A percentile compares a stretch with the other conserved stretches of the same genome.
Conservation (phyloP, 2,113 vertebrate genomes). For the Lampris megalopsis region DNA sequence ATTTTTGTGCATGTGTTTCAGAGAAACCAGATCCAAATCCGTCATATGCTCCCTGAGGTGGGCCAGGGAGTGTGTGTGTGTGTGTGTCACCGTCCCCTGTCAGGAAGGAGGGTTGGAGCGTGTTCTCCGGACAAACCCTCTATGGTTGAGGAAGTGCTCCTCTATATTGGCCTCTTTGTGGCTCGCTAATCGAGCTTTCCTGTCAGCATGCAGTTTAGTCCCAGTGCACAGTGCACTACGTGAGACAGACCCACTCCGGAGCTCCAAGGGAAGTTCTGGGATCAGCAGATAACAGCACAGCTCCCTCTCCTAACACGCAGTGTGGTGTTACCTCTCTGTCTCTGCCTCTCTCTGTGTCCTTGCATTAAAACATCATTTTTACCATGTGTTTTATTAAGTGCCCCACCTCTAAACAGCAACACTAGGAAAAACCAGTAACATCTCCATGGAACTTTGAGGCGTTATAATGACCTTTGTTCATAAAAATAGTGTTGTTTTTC, state of each 20-base stretch:
- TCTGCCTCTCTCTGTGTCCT: conserved; percentile 54
- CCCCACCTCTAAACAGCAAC: conserved; percentile 26
- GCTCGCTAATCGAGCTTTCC: conserved; percentile 87
- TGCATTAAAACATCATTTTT: conserved; percentile 63
- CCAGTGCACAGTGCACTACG: conserved; percentile 73
- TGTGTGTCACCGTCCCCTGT: conserved; percentile 76
- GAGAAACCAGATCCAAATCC: conserved; percentile 75
- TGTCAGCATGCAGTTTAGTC: conserved; percentile 82
- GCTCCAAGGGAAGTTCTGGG: conserved; percentile 92
- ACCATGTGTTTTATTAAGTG: conserved; percentile 52
- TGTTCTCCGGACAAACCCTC: conserved; percentile 78
- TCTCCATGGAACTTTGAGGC: conserved; percentile 12
- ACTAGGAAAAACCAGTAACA: conserved; percentile 55
- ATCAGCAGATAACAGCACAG: conserved; percentile 88
- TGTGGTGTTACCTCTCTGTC: conserved; percentile 51
- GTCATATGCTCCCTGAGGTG: conserved; percentile 69
- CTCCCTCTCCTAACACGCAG: conserved; percentile 78
- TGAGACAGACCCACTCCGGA: conserved; percentile 84
- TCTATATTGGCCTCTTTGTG: conserved; percentile 84
- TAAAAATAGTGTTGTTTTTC: not conserved
- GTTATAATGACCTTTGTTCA: not conserved
- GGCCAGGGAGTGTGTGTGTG: conserved; percentile 56
- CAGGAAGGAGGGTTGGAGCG: conserved; percentile 81
- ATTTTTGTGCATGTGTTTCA: conserved; percentile 45
- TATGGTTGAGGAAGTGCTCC: conserved; percentile 82